Base-by-base conservation (phyloP, 1,140 invertebrate genomes). In the Papilio glaucus region DNA sequence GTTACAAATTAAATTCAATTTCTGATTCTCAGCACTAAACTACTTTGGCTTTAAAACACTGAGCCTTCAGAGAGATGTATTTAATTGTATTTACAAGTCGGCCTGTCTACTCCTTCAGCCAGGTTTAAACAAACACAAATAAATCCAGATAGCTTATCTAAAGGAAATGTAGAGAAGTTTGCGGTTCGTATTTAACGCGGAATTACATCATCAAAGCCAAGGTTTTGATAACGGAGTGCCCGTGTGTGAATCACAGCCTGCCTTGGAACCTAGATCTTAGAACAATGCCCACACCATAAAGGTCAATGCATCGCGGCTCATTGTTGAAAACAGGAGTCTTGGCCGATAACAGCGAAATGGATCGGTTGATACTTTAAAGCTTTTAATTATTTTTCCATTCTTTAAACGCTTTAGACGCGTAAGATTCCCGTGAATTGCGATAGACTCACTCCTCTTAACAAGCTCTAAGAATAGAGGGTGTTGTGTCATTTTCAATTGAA, bases 181-280 rank as follows among this genome's bases (percentile, higher is more conserved):
- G 10, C 49, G 21, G 49, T 26, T 57, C 49, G 10, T 57, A 57
- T 57, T 65, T 37, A 21, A 65, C 62, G 18, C 33, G 62, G 62
- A 39, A 39, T 39, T 37, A 65, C 29, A 65, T 65, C 33, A 65
- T 65, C 62, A 65, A 39, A 39, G 37, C 39, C 62, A 65, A 65
- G 62, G 62, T 37, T 65, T 65, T 65, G 62, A 65, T 65, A 65
- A 65, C 45, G 45, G 9, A 61, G n/a, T 61, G 29, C n/a, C 33
- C 12, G 24, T 10, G 15, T 10, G 24, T 65, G 62, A 65, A 15
- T 65, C 62, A 38, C 7, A 24, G 7, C n/a, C n/a, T n/a, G 29
- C 29, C 2, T 6, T 33, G 29, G 37, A 29, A 57, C 49, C 49
- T 57, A 26, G 60, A 15, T 33, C 29, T 62, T 62, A 37, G 60